Conservation (phyloP, 2,797 vertebrate genomes). For the Enteromius afrohamiltoni region DNA sequence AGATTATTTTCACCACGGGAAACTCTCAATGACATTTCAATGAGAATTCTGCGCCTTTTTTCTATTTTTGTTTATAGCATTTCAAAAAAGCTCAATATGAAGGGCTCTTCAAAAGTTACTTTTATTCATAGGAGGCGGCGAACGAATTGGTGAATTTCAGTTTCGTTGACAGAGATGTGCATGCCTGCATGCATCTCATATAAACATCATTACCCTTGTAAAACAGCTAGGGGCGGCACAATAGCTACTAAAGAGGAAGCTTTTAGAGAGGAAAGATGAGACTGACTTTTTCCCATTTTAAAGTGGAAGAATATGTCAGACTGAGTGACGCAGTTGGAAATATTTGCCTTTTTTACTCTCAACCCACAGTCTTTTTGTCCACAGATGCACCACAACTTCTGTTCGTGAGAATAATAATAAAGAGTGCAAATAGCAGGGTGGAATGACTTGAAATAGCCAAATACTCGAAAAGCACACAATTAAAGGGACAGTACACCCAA, state of each 20-base stretch:
- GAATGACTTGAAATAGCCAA: slow-evolving; percentile 18
- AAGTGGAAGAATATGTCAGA: slow-evolving; percentile 15
- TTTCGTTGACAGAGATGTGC: slow-evolving; percentile 17
- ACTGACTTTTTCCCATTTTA: slow-evolving; percentile 31
- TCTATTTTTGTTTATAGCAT: slow-evolving; percentile 11
- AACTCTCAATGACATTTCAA: slow-evolving; percentile 38
- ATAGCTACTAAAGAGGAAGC: slow-evolving; percentile 45
- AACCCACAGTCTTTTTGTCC: slow-evolving; percentile 24
- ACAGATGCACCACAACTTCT: not conserved
- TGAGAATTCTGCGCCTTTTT: slow-evolving; percentile 8
- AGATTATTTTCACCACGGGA: slow-evolving; percentile 64
- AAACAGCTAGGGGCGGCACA: slow-evolving; percentile 45
- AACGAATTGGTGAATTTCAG: slow-evolving; percentile 20
- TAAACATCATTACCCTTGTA: slow-evolving; percentile 56
- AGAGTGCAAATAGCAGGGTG: slow-evolving; percentile 20
- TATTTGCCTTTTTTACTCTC: slow-evolving; percentile 24
- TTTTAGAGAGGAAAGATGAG: slow-evolving; percentile 41
- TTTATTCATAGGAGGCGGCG: not conserved
- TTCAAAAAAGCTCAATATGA: slow-evolving; percentile 5
- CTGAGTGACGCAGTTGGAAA: slow-evolving; percentile 19
- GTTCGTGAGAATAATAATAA: slow-evolving; percentile 11
- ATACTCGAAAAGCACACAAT: not conserved
- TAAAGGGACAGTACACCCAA: not conserved
- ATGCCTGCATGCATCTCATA: slow-evolving; percentile 40
- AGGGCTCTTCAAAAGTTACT: slow-evolving; percentile 15